Base-by-base conservation (phyloP, 2,113 vertebrate species). In the Laticauda laticaudata region DNA sequence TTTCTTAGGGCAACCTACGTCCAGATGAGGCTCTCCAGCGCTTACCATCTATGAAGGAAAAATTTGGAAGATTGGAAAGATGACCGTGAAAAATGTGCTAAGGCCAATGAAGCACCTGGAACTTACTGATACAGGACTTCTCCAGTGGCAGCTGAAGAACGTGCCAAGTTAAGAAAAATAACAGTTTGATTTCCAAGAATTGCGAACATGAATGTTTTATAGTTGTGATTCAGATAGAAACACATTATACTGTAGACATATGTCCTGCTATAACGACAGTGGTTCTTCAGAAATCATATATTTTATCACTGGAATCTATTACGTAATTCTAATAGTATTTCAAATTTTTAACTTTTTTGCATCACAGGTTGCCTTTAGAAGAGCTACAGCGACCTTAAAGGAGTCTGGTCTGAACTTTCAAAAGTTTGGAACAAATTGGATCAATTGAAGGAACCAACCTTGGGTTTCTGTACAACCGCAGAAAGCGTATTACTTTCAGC, bases 361-460 rank as follows among this genome's bases (percentile, higher is more conserved):
- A 89, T 24, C 93, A 0, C 91, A 99, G 99, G 99, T 99, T 91
- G 99, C 99, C 29, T 96, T 99, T n/a, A 53, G 99, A 99, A 95
- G 99, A 99, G 94, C 93, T 99, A 11, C 99, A 99, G 94, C n/a
- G 99, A 99, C 95, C 98, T 99, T 91, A 99, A 99, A 96, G 99
- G 99, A 0, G 99, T 99, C 48, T 99, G 99, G 99, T 99, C 99
- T 21, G 99, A 99, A 90, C 98, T 99, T 57, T 99, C 99, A 3
- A 99, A 99, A 95, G 98, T 99, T 86, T 99, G 99, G 99, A 99
- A 93, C 99, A 99, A 95, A 99, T 99, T 0, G 99, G n/a, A 99
- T 95, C 99, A 99, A 96, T 99, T 99, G 99, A 99, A 99, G 96
- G 99, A 99, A 93, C 99, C n/a, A 99, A 20, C 99, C 99, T 0